Evolutionary conservation across 2,797 vertebrate species (phyloP).

Genomic region (Echeneis naucrates): DNA sequence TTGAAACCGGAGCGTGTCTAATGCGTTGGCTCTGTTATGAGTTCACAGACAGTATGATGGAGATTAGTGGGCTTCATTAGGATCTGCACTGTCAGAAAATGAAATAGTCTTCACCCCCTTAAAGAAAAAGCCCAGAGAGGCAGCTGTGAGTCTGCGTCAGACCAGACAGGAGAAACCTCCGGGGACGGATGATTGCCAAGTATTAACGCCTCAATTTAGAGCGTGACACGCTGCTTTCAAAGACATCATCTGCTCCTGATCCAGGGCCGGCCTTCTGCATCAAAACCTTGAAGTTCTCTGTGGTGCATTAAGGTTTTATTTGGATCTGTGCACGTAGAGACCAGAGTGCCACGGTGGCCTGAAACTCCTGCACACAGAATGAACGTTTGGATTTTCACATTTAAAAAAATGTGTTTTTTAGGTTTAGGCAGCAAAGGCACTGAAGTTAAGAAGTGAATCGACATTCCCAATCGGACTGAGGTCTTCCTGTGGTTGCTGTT

Average conservation of each 20-base stretch:
- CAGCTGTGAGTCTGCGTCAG: slow-evolving; percentile 61
- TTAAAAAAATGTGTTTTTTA: too few relatives aligned
- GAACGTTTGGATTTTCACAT: too few relatives aligned
- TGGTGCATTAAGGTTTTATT: background rate
- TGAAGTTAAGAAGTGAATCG: too few relatives aligned
- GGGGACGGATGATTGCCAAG: slow-evolving; percentile 35
- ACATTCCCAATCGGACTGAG: too few relatives aligned
- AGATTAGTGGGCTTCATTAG: slow-evolving; percentile 65
- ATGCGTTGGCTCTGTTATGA: slow-evolving; percentile 58
- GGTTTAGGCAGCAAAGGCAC: too few relatives aligned
- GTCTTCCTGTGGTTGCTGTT: too few relatives aligned
- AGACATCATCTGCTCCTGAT: slow-evolving; percentile 20
- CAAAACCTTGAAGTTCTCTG: background rate
- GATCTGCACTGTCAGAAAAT: slow-evolving; percentile 34
- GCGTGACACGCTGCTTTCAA: slow-evolving; percentile 31
- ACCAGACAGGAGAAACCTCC: slow-evolving; percentile 48
- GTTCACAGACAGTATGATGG: slow-evolving; percentile 52
- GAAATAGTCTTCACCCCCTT: background rate
- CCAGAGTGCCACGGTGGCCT: too few relatives aligned
- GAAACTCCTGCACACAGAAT: too few relatives aligned
- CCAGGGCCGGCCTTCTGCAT: background rate
- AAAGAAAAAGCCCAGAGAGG: slow-evolving; percentile 36
- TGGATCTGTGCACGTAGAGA: too few relatives aligned
- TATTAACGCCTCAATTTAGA: slow-evolving; percentile 49
- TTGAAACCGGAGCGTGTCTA: slow-evolving; percentile 57